These are phyloP conservation scores for Rhadina sibilatrix DNA, from an alignment of 2,113 vertebrate genomes.

Conservation along the genomic window DNA sequence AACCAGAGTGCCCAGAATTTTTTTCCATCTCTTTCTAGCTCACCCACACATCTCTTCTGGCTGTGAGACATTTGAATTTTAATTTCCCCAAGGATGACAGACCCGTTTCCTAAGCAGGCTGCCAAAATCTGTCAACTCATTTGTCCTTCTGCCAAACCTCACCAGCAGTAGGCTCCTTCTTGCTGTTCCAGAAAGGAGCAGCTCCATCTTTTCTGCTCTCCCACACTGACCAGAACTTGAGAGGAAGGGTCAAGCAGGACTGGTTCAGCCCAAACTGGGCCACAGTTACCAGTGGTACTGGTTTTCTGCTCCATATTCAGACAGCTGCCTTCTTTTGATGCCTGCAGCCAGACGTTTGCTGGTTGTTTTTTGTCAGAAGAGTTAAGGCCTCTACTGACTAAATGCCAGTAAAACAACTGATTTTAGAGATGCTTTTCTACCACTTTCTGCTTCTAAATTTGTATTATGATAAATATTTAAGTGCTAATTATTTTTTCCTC, in stretches of 20 bases:
- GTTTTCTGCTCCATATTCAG: not conserved
- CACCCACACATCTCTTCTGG: not conserved
- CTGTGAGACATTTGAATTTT: not conserved
- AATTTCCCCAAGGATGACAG: not conserved
- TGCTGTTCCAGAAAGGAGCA: not conserved
- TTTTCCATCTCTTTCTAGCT: not conserved
- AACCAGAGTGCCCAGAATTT: not conserved
- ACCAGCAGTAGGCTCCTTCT: not conserved
- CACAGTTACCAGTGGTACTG: not conserved
- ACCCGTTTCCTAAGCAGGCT: not conserved
- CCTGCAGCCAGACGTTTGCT: not conserved
- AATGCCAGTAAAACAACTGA: not conserved
- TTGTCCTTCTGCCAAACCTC: not conserved
- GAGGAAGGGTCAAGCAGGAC: not conserved
- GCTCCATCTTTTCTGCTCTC: not conserved
- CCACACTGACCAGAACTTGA: not conserved
- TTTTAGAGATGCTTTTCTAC: not conserved
- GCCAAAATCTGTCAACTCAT: not conserved
- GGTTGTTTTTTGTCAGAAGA: not conserved
- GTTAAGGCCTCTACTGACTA: not conserved
- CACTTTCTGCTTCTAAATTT: slow-evolving; percentile 7
- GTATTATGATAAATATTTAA: not conserved
- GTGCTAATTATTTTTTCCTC: not conserved
- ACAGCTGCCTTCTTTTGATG: not conserved
- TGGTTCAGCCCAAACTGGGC: not conserved